A percentile compares a stretch with the other conserved stretches of the same genome.
phyloP scores from a whole-genome alignment of 1,140 invertebrate genomes.

The Drosophila virilis region DNA sequence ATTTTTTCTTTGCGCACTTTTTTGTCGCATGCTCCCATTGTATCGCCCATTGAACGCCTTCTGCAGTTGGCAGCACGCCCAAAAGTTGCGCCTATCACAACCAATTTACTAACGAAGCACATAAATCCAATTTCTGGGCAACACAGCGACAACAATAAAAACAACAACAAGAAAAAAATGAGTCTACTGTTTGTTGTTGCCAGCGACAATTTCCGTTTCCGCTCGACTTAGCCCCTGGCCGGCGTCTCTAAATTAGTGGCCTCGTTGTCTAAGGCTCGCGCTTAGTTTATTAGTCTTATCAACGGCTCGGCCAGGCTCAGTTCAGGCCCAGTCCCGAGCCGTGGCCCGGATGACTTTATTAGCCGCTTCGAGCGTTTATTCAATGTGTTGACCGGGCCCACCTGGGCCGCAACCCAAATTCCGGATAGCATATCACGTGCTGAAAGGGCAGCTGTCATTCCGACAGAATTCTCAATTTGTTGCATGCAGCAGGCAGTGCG shows the following conservation, averaged over 20 bases:
- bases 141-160: conserved; percentile 31
- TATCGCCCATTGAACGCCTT: conserved; percentile 39
- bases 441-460: background rate
- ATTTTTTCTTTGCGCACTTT: no score
- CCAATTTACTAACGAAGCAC: conserved; percentile 83
- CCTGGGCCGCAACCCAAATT: background rate
- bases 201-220: conserved; percentile 76
- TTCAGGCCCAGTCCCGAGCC: background rate
- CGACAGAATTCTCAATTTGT: background rate
- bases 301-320: background rate
- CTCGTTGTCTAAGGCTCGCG: conserved; percentile 21
- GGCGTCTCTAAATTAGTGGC: conserved; percentile 49
- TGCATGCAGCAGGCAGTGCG: conserved; percentile 7
- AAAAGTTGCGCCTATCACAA: conserved; percentile 75
- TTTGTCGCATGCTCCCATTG: conserved; percentile 12
- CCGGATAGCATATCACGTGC: background rate
- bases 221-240: conserved; percentile 45
- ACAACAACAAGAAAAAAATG: conserved; percentile 15
- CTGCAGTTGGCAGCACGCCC: conserved; percentile 64
- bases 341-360: conserved; percentile 19
- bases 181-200: conserved; percentile 31
- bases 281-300: conserved; percentile 71
- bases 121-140: conserved; percentile 80
- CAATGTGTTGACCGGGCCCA: conserved; percentile 1
- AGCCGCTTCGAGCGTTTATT: background rate